Evolutionary conservation across 2,797 vertebrate species (phyloP).

Genomic region (Crocodylus rhombifer): DNA sequence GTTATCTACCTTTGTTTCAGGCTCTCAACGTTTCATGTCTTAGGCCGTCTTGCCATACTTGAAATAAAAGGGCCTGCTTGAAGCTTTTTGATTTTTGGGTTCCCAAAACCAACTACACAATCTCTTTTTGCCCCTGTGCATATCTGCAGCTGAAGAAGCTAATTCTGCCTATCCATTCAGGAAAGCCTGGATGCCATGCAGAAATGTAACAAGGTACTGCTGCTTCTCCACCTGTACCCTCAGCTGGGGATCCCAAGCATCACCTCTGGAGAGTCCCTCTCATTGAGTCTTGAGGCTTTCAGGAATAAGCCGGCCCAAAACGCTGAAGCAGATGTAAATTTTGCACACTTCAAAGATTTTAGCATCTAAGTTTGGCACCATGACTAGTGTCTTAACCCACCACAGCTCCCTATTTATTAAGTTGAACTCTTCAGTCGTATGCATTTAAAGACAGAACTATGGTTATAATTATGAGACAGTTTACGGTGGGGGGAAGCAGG

Average conservation of each 20-base stretch:
- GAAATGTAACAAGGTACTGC: neutral
- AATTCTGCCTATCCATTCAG: neutral
- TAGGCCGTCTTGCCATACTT: fast-evolving
- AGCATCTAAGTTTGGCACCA: neutral
- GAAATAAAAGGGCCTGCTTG: neutral
- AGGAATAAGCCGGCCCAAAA: neutral
- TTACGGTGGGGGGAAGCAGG: too few species aligned
- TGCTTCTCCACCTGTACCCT: neutral
- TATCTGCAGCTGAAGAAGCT: fast-evolving
- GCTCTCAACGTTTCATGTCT: neutral
- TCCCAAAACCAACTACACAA: too few species aligned
- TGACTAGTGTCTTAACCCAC: neutral
- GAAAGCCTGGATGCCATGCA: neutral
- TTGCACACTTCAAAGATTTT: neutral
- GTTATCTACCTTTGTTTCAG: fast-evolving
- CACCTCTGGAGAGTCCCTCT: neutral
- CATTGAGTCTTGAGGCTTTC: neutral
- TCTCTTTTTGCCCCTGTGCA: too few species aligned
- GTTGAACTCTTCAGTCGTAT: neutral
- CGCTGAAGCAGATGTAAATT: neutral
- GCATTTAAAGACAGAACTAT: neutral
- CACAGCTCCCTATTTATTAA: neutral
- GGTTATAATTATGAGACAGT: neutral
- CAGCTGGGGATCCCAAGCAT: fast-evolving
- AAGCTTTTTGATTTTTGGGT: neutral